phyloP scores from a whole-genome alignment of 2,888 invertebrate genomes.

The Lamproptera curius region DNA sequence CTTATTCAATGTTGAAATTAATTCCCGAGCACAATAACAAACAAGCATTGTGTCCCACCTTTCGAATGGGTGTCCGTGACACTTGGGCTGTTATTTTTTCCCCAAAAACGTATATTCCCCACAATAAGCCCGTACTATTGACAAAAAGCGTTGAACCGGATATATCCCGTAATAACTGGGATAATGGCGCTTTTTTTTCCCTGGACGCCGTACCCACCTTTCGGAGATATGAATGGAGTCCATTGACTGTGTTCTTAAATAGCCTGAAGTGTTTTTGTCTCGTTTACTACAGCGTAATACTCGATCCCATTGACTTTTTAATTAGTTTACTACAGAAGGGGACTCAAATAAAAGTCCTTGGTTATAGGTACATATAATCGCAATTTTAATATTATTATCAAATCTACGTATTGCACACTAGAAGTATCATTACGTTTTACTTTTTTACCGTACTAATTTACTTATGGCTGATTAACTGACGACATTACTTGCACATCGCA shows the following conservation, averaged over 20 bases:
- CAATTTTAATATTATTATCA: no score
- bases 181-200: slow-evolving; percentile 38
- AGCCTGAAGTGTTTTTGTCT: slow-evolving; percentile 33
- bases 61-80: slow-evolving; percentile 24
- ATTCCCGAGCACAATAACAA: slow-evolving; percentile 34
- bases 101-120: slow-evolving; percentile 33
- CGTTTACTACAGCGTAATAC: slow-evolving; percentile 8
- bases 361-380: no score
- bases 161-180: slow-evolving; percentile 36
- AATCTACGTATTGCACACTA: no score
- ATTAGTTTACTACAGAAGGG: no score
- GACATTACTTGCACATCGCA: no score
- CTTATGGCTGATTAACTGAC: no score
- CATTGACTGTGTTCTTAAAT: slow-evolving; percentile 41
- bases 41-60: slow-evolving; percentile 28
- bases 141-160: slow-evolving; percentile 44
- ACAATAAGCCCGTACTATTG: slow-evolving; percentile 28
- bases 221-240: slow-evolving; percentile 34
- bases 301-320: slow-evolving; percentile 11
- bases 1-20: slow-evolving; percentile 30
- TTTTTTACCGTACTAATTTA: no score
- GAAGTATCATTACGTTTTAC: no score
- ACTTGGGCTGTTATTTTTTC: slow-evolving; percentile 26
- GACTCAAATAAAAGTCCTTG: no score
- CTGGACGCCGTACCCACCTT: slow-evolving; percentile 20